Conservation (phyloP, 2,113 vertebrate species). For the Phylloscopus trochiloides region DNA sequence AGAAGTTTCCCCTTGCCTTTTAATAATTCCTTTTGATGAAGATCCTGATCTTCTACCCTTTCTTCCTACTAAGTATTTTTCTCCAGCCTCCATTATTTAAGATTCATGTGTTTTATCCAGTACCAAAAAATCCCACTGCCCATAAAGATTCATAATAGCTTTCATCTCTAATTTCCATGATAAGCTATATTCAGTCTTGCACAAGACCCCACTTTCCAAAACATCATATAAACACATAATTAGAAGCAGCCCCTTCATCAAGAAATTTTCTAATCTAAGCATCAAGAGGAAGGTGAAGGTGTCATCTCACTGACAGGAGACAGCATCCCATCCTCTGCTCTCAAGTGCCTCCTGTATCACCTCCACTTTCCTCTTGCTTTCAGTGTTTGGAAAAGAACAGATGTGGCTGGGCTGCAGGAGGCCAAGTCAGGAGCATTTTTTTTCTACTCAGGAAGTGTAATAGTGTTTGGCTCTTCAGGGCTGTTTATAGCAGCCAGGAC, state of each 20-base stretch:
- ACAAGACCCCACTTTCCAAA: not conserved
- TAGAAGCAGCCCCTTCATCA: not conserved
- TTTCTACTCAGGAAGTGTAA: not conserved
- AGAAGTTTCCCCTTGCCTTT: not conserved
- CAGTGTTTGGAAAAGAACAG: not conserved
- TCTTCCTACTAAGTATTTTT: not conserved
- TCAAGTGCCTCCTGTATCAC: not conserved
- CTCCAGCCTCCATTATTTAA: not conserved
- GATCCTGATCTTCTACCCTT: not conserved
- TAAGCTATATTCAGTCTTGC: not conserved
- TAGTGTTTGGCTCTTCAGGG: constrained; percentile 2
- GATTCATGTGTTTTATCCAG: not conserved
- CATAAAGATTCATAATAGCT: not conserved
- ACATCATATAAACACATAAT: not conserved
- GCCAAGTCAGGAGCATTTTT: not conserved
- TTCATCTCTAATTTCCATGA: not conserved
- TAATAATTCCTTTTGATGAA: not conserved
- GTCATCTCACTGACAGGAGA: fast-evolving
- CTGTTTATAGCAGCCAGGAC: constrained; percentile 31
- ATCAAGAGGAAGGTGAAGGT: not conserved
- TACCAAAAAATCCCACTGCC: not conserved
- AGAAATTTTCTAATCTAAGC: not conserved
- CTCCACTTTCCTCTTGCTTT: not conserved
- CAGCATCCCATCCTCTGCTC: not conserved
- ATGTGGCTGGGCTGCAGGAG: not conserved